phyloP scores from a whole-genome alignment of 2,888 invertebrate species.

The Carterocephalus palaemon region DNA sequence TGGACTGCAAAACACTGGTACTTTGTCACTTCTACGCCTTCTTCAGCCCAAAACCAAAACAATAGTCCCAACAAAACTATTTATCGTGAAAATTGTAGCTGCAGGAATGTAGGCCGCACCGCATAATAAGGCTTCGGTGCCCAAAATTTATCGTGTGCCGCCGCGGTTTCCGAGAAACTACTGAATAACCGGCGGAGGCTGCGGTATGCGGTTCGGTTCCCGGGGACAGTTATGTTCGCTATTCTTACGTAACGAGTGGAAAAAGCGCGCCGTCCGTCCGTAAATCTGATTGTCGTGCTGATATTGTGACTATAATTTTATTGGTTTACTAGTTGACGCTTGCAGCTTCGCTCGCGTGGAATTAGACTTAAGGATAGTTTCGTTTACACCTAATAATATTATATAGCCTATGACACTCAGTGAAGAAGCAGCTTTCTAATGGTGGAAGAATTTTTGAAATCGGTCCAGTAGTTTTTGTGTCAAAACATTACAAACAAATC shows the following conservation, averaged over 20 bases:
- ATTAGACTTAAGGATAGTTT: too few species aligned
- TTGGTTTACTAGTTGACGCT: not conserved
- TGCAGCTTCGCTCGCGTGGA: too few species aligned
- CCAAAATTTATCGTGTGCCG: constrained; percentile 64
- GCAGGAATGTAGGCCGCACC: constrained; percentile 71
- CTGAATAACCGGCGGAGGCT: constrained; percentile 61
- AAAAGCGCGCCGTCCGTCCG: constrained; percentile 33
- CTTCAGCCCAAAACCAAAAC: constrained; percentile 39
- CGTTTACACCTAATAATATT: too few species aligned
- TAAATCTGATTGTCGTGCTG: constrained; percentile 19
- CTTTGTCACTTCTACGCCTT: constrained; percentile 33
- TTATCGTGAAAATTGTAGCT: constrained; percentile 58
- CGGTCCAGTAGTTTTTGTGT: too few species aligned
- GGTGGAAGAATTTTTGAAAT: too few species aligned
- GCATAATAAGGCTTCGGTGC: constrained; percentile 64
- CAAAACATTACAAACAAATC: too few species aligned
- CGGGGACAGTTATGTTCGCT: constrained; percentile 71
- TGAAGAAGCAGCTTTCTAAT: too few species aligned
- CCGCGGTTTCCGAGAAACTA: constrained; percentile 64
- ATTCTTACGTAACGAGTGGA: constrained; percentile 63
- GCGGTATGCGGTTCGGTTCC: constrained; percentile 65
- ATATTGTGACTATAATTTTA: constrained; percentile 13
- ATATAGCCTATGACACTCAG: too few species aligned
- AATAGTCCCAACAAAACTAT: constrained; percentile 62
- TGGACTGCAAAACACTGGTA: too few species aligned